These are phyloP conservation scores for Helarctos malayanus DNA, from an alignment of 2,797 vertebrate genomes.

Conservation along the genomic window DNA sequence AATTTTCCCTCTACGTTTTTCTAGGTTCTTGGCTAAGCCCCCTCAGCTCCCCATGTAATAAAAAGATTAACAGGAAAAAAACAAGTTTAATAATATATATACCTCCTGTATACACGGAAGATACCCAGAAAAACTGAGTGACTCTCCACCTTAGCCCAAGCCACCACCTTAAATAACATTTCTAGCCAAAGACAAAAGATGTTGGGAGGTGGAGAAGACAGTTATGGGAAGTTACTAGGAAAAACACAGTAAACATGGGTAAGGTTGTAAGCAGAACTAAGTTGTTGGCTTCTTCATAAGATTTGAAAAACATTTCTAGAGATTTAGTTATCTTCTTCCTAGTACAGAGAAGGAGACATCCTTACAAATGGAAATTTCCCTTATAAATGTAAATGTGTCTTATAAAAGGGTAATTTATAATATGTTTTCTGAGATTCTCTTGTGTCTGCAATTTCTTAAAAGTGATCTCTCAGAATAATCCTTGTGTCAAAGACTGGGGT, in stretches of 20 bases:
- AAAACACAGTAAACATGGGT: background rate
- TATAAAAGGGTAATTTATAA: background rate
- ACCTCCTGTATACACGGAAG: background rate
- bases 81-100: background rate
- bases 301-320: background rate
- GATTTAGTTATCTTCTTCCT: background rate
- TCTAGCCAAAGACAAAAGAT: background rate
- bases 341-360: background rate
- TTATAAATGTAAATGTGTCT: background rate
- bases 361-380: background rate
- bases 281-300: background rate
- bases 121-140: background rate
- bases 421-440: background rate
- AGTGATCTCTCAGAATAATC: background rate
- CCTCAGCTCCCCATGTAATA: background rate
- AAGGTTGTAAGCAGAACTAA: background rate
- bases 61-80: background rate
- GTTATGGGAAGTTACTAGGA: background rate
- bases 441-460: background rate
- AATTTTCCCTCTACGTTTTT: background rate
- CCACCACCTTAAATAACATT: background rate
- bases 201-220: background rate
- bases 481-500: background rate
- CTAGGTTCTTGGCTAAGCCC: background rate
- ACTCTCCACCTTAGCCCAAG: background rate